Evolutionary conservation across 1,140 invertebrate genomes (phyloP).

Genomic region (Lepidurus couesii): DNA sequence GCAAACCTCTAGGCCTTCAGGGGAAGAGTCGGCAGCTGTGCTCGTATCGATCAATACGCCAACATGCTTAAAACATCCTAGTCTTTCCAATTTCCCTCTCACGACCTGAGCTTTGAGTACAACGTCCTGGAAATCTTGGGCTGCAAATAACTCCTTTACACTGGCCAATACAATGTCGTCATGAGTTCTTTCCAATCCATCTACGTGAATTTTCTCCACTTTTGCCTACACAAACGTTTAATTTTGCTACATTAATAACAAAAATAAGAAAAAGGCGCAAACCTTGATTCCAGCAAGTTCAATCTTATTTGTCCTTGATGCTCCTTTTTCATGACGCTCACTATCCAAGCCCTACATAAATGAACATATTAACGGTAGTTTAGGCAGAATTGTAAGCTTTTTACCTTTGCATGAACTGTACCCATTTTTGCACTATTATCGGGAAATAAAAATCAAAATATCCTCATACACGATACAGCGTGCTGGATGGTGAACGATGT

Average conservation of each 20-base stretch:
- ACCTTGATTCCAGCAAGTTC: background rate
- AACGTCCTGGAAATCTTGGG: constrained; percentile 52
- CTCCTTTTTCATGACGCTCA: constrained; percentile 15
- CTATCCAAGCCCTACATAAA: background rate
- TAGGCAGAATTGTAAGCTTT: background rate
- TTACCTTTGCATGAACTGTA: constrained; percentile 27
- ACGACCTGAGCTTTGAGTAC: constrained; percentile 52
- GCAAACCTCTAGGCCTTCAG: constrained; percentile 70
- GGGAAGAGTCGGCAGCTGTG: constrained; percentile 58
- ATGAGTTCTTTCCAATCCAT: constrained; percentile 73
- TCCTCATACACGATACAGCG: background rate
- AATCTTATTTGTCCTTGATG: constrained; percentile 12
- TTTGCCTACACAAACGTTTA: constrained; percentile 52
- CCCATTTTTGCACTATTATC: constrained; percentile 13
- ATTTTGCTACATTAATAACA: background rate
- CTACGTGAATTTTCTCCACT: constrained; percentile 70
- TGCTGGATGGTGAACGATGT: background rate
- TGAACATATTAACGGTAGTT: background rate
- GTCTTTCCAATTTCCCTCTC: constrained; percentile 60
- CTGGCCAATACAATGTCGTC: constrained; percentile 70
- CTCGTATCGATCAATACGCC: constrained; percentile 77
- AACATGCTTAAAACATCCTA: constrained; percentile 78
- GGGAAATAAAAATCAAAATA: background rate
- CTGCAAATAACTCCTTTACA: constrained; percentile 64
- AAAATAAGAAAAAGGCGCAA: background rate